Percentiles rank a stretch among this genome's conserved stretches.
phyloP scores from a whole-genome alignment of 2,113 vertebrate species.

The Ceyx melanurus region DNA sequence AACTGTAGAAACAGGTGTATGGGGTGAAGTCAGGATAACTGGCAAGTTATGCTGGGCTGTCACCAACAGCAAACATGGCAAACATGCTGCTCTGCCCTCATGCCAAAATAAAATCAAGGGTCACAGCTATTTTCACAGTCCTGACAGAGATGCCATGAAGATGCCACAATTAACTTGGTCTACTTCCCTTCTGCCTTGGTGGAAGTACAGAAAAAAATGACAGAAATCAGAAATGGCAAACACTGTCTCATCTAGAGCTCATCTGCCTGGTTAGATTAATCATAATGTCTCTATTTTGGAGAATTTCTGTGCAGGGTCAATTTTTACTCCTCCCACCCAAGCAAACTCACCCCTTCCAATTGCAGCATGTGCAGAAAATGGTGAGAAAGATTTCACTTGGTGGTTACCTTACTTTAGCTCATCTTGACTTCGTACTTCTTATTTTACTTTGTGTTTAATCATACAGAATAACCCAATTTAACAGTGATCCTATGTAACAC shows the following conservation, averaged over 20 bases:
- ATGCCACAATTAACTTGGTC: neutral
- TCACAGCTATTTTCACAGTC: neutral
- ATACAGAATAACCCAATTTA: neutral
- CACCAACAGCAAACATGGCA: neutral
- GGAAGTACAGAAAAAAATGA: neutral
- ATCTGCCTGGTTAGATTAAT: neutral
- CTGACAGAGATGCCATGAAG: neutral
- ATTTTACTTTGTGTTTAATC: neutral
- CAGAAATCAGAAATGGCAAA: slow-evolving; percentile 8
- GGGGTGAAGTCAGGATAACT: slow-evolving; percentile 30
- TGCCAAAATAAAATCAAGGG: neutral
- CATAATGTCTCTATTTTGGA: neutral
- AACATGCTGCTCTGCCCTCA: neutral
- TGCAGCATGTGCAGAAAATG: rapidly evolving
- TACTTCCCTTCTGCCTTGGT: neutral
- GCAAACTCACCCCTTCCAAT: neutral
- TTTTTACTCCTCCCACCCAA: neutral
- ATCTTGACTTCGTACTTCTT: neutral
- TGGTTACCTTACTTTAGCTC: neutral
- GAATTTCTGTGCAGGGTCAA: neutral
- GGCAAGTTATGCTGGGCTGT: neutral
- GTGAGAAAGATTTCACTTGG: neutral
- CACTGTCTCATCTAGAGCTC: neutral
- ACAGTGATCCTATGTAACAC: rapidly evolving
- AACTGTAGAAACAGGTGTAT: neutral